A percentile compares a stretch with the other conserved stretches of the same genome.
Conservation (phyloP, 1,140 invertebrate species). For the Aricia agestis region DNA sequence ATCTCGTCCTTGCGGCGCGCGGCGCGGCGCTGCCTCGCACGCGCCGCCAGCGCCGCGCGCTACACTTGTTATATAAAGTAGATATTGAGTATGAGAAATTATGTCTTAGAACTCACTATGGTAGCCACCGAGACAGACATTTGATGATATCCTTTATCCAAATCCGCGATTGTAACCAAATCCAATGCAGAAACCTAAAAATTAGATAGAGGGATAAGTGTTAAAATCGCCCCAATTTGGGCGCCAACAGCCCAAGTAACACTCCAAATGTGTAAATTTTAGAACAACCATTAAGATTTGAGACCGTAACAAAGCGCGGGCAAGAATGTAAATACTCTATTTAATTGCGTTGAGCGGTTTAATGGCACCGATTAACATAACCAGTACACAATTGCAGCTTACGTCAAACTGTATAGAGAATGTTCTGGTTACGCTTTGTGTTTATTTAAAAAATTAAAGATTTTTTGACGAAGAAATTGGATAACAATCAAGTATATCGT, state of each 20-base stretch:
- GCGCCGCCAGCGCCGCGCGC: background rate
- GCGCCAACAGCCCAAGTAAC: background rate
- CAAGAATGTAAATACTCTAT: background rate
- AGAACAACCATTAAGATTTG: background rate
- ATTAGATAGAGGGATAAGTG: background rate
- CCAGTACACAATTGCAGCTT: slow-evolving; percentile 8
- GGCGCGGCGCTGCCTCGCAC: background rate
- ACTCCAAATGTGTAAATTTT: background rate
- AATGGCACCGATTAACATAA: slow-evolving; percentile 7
- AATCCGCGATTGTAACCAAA: no score
- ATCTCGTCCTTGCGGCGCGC: background rate
- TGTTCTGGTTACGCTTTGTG: background rate
- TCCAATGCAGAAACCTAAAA: no score
- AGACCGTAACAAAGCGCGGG: background rate
- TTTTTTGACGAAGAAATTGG: no score
- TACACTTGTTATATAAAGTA: slow-evolving; percentile 2
- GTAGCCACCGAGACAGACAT: no score
- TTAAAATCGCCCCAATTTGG: background rate
- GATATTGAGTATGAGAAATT: no score
- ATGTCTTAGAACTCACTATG: no score
- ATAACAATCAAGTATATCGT: no score
- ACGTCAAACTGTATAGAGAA: slow-evolving; percentile 8
- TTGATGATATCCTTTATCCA: no score
- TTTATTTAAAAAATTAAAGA: background rate
- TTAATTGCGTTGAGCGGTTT: background rate